Percentiles rank a stretch among this genome's conserved stretches.
Conservation (phyloP, 2,888 invertebrate species). For the Caenorhabditis imperialis region DNA sequence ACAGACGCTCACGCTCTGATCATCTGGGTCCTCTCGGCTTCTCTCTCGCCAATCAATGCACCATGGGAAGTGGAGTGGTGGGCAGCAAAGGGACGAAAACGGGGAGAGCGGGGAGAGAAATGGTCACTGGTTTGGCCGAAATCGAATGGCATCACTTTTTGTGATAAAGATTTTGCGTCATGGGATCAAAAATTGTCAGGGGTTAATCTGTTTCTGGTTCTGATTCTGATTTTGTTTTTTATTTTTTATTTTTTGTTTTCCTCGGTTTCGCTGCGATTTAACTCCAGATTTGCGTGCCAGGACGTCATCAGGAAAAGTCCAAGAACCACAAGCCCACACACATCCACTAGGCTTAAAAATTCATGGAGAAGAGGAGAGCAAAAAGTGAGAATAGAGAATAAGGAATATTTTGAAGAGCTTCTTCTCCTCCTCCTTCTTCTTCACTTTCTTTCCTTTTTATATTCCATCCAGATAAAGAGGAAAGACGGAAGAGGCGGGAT, state of each 20-base stretch:
- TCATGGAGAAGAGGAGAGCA: conserved; percentile 12
- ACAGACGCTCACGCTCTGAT: conserved; percentile 18
- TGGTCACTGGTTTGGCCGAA: not conserved
- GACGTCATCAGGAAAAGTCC: conserved; percentile 9
- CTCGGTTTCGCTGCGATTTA: no score
- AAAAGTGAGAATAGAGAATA: not conserved
- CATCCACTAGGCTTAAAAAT: conserved; percentile 22
- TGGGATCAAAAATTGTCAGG: not conserved
- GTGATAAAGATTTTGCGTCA: not conserved
- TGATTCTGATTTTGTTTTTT: no score
- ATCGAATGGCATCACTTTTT: not conserved
- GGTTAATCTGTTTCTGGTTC: no score
- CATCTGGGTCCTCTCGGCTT: not conserved
- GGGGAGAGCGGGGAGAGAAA: not conserved
- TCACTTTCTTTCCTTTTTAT: conserved; percentile 5
- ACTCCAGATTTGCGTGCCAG: not conserved
- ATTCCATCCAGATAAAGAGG: not conserved
- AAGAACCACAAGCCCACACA: conserved; percentile 12
- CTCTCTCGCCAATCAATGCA: not conserved
- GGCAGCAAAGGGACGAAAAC: not conserved
- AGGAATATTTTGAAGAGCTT: conserved; percentile 19
- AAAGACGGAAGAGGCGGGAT: not conserved
- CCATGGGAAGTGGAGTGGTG: not conserved
- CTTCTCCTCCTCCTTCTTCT: conserved; percentile 7
- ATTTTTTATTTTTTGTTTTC: no score